Conservation (phyloP, 2,113 vertebrate genomes). For the Forbesichthys papilliferus region DNA sequence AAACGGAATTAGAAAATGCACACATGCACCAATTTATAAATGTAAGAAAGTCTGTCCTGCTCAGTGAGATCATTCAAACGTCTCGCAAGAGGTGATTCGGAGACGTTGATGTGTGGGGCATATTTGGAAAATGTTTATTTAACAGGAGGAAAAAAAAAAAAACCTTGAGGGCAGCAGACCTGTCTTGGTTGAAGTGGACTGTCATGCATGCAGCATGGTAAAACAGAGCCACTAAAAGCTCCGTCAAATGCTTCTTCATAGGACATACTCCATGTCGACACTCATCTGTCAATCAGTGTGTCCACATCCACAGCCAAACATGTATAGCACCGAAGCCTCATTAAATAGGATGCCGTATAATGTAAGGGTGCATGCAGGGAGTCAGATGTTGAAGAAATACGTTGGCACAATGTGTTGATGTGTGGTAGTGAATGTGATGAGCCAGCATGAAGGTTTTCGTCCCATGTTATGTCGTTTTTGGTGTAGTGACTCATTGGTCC, state of each 20-base stretch:
- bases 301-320: constrained; percentile 4
- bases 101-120: not conserved
- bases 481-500: no score
- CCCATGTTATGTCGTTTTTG: no score
- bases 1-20: constrained; percentile 47
- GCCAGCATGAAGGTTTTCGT: not conserved
- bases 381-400: not conserved
- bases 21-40: constrained; percentile 63
- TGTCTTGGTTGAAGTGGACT: not conserved
- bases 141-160: not conserved
- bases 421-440: not conserved
- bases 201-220: not conserved
- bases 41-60: constrained; percentile 66
- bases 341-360: not conserved
- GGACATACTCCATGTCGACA: not conserved
- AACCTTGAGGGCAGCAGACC: not conserved
- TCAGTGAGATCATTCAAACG: constrained; percentile 63
- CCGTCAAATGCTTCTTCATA: constrained; percentile 7
- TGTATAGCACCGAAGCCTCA: not conserved
- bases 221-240: constrained; percentile 9
- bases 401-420: not conserved
- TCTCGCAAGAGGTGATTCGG: constrained; percentile 34
- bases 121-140: not conserved
- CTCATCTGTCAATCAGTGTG: constrained; percentile 10
- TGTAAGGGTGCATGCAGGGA: not conserved